Base-by-base conservation (phyloP, 2,888 invertebrate species). In the Apantesis nais region DNA sequence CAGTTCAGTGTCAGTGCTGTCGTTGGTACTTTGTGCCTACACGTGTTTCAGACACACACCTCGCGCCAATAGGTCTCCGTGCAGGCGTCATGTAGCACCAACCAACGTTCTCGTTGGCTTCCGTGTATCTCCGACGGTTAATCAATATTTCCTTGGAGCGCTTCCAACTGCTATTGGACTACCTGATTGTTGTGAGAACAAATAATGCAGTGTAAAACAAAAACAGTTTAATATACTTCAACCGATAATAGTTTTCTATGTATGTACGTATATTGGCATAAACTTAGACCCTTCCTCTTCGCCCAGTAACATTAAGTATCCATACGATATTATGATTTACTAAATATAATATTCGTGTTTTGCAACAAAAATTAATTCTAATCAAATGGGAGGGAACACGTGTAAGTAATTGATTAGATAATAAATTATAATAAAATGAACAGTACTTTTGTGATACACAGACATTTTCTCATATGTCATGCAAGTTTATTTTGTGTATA, bases 81-180 rank as follows among this genome's bases (percentile, higher is more conserved):
- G n/a, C 39, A n/a, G 25, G 12, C 55, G 25, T 55, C 58, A 14
- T 5, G 25, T 29, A 25, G 25, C 29, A 52, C 14, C 58, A 58
- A 25, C 14, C 29, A 25, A 25, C n/a, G 12, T 25, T 55, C 25
- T 14, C 14, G 58, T 2, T 29, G 29, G 29, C 29, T 58, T 14
- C 58, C 29, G 29, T 58, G 29, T 29, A 29, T 29, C 58, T 58
- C 29, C 12, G 58, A 29, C 58, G 25, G 29, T 14, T 58, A 58
- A 58, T 55, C 58, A 58, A 58, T 58, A 58, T 29, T 58, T 58
- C 16, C 58, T 58, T 29, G 58, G 25, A 55, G n/a, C 16, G n/a
- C 67, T 29, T 34, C 22, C 52, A 55, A 31, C 52, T 19, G n/a
- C n/a, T 16, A 3, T 11, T 41, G 52, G 5, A 34, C 60, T 44